phyloP scores from a whole-genome alignment of 35 echinoderm and acorn worm species.

The Apostichopus californicus region DNA sequence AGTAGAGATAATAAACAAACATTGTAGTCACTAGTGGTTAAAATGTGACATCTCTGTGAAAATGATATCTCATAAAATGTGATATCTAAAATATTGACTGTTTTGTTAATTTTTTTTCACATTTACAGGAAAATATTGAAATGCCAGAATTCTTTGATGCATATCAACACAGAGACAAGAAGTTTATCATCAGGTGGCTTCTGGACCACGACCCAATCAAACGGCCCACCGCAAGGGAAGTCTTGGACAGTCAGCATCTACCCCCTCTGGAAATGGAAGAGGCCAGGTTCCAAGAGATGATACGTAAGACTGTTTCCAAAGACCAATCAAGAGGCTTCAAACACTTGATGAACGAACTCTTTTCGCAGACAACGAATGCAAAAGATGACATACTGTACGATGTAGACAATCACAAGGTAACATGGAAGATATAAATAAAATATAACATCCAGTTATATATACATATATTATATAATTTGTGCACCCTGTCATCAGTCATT shows the following conservation, averaged over 20 bases:
- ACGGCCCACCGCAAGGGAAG: constrained; percentile 82
- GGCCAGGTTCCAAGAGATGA: constrained; percentile 86
- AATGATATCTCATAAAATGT: background rate
- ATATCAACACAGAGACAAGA: constrained; percentile 43
- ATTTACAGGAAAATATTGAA: constrained; percentile 79
- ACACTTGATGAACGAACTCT: constrained; percentile 79
- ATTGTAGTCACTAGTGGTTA: background rate
- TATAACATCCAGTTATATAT: background rate
- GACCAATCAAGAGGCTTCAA: constrained; percentile 79
- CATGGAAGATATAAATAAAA: background rate
- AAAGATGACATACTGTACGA: constrained; percentile 88
- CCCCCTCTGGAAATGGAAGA: constrained; percentile 95
- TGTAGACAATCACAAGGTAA: constrained; percentile 92
- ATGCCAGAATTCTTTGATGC: constrained; percentile 87
- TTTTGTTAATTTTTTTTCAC: background rate
- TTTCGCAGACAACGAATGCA: constrained; percentile 61
- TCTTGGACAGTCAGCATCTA: constrained; percentile 79
- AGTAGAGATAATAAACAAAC: background rate
- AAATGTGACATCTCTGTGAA: background rate
- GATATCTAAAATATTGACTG: background rate
- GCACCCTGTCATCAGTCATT: too few relatives aligned
- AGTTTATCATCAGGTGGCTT: constrained; percentile 77
- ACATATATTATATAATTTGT: too few relatives aligned
- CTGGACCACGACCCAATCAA: constrained; percentile 87
- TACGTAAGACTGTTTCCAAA: constrained; percentile 87